Evolutionary conservation across 1,140 invertebrate species (phyloP), one percentile per base, ranked within the genome.

Genomic region (Drosophila obscura): DNA sequence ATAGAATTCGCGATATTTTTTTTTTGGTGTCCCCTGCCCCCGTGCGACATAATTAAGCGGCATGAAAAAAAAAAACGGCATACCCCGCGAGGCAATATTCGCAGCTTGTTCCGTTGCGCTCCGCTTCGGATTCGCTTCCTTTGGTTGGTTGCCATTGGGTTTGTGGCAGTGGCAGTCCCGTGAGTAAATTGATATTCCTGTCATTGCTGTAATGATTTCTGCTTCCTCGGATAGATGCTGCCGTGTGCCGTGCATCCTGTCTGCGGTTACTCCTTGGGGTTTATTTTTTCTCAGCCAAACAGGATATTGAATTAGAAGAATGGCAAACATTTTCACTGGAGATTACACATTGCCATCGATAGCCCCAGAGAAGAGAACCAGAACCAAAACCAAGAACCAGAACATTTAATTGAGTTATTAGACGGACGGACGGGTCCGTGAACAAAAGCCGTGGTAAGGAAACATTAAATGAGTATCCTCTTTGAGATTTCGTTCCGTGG

Each of bases 391-490:
- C 16, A 11, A 11, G 43, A 58, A 35, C 53, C 61, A 55, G 62
- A 52, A 44, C 71, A 66, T 87, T 87, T 87, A 87, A 87, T 87
- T 87, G 82, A 87, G 83, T 87, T 87, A 87, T 85, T 78, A 87
- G 74, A 78, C 52, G 78, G 43, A 78, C 52, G 78, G 43, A 46
- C 39, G 28, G 28, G 8, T 3, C 28, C 7, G 35, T 43, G 50
- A 65, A 80, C 63, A 68, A 80, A 67, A 59, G 19, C 19, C 19
- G 19, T 19, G 19, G 1, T 1, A 19, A 19, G 19, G 19, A 19
- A 19, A 19, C 19, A 19, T 19, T 1, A 0, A 19, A 19, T 19
- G 19, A 19, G 19, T 19, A 19, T 57, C 31, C 31, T 9, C 9
- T 31, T 61, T 46, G 68, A 58, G 65, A 74, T n/a, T 51, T 57